Percentiles rank a stretch among this genome's conserved stretches.
phyloP scores from a whole-genome alignment of 2,113 vertebrate genomes.

The Brienomyrus longianalis region DNA sequence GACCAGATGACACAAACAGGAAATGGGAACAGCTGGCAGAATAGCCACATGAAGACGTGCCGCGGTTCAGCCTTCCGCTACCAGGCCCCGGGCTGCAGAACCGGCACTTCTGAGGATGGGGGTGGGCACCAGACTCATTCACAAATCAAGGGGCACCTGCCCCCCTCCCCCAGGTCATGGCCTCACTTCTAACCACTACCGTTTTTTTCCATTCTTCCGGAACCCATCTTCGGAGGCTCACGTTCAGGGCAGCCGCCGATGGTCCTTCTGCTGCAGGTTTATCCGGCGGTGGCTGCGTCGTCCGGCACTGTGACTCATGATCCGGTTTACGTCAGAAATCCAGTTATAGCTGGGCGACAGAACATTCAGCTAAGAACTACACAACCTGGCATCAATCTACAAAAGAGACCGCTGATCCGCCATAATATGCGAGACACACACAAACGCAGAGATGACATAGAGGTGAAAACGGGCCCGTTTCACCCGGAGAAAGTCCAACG shows the following conservation, averaged over 20 bases:
- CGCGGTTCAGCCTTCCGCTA: neutral
- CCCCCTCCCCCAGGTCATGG: neutral
- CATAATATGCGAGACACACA: neutral
- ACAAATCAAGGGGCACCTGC: neutral
- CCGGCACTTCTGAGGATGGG: neutral
- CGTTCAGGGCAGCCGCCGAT: neutral
- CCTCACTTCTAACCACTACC: neutral
- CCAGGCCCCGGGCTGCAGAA: neutral
- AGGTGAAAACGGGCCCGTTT: neutral
- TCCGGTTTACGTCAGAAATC: neutral
- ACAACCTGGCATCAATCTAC: neutral
- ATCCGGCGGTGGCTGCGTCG: neutral
- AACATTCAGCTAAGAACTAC: neutral
- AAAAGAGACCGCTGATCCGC: neutral
- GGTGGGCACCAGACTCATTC: neutral
- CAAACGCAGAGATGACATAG: neutral
- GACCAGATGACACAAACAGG: slow-evolving; percentile 35
- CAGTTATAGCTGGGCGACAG: neutral
- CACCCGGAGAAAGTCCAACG: neutral
- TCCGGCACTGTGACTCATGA: neutral
- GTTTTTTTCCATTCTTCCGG: neutral
- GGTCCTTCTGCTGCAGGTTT: neutral
- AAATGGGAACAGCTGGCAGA: slow-evolving; percentile 27
- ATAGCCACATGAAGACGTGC: slow-evolving; percentile 20
- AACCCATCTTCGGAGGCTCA: neutral